phyloP scores from a whole-genome alignment of 2,888 invertebrate species.

The Lithophane socia region DNA sequence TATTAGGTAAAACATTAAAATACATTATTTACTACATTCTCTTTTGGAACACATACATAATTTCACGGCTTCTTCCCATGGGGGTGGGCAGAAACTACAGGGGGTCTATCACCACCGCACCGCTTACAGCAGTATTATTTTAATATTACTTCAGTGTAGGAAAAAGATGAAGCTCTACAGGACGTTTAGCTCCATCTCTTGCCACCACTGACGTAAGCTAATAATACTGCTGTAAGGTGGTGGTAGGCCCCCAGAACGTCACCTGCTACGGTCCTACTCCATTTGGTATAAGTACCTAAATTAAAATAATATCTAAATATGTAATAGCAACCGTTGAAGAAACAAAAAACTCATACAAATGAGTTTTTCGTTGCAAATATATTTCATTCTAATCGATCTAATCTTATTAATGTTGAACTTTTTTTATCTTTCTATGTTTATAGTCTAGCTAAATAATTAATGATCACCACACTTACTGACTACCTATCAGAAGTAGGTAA shows the following conservation, averaged over 20 bases:
- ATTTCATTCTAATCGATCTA: neutral
- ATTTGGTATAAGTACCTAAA: constrained; percentile 10
- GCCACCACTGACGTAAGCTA: too few species aligned
- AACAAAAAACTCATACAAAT: neutral
- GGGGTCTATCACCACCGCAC: too few species aligned
- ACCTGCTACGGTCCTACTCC: neutral
- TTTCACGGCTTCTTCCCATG: too few species aligned
- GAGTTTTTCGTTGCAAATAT: neutral
- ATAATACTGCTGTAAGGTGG: too few species aligned
- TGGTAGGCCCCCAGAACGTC: too few species aligned
- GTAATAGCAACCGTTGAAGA: neutral
- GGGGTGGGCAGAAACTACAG: neutral
- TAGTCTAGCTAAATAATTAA: too few species aligned
- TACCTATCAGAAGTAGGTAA: neutral
- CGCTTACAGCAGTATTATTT: too few species aligned
- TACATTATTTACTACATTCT: constrained; percentile 3
- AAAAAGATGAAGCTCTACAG: too few species aligned
- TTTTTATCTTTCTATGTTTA: neutral
- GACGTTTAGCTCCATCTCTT: too few species aligned
- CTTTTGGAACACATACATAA: neutral
- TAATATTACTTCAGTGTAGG: too few species aligned
- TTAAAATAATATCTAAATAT: constrained; percentile 6
- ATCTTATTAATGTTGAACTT: neutral
- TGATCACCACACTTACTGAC: neutral
- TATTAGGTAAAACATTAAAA: constrained; percentile 19